A percentile compares a stretch with the other conserved stretches of the same genome.
These are phyloP conservation scores for Aspiorhynchus laticeps DNA, from an alignment of 2,113 vertebrate genomes.

Conservation along the genomic window DNA sequence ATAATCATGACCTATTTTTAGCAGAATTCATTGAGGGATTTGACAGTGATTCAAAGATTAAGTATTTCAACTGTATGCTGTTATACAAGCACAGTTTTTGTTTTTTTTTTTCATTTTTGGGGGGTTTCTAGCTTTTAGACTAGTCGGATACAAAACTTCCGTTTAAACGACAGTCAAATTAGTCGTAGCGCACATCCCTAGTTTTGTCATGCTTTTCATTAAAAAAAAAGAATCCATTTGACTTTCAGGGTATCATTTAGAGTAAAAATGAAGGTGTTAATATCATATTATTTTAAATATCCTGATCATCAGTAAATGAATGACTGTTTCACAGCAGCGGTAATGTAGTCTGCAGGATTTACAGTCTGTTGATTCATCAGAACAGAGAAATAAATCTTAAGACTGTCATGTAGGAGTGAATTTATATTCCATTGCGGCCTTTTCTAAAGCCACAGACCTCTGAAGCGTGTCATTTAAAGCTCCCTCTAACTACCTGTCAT, in stretches of 20 bases:
- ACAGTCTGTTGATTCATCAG: background rate
- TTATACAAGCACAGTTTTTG: no score
- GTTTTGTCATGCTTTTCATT: background rate
- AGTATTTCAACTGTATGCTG: no score
- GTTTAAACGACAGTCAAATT: no score
- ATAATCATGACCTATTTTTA: no score
- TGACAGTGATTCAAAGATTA: no score
- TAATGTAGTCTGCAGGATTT: background rate
- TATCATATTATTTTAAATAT: background rate
- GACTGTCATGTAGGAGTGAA: slow-evolving; percentile 18
- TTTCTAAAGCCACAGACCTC: slow-evolving; percentile 13
- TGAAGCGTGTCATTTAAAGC: slow-evolving; percentile 8
- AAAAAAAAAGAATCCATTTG: background rate
- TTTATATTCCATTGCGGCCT: background rate
- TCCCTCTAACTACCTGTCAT: slow-evolving; percentile 6
- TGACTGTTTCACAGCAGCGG: background rate
- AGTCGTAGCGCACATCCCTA: no score
- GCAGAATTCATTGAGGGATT: no score
- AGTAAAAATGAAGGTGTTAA: background rate
- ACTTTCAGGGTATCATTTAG: background rate
- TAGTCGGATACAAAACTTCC: no score
- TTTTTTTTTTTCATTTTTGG: no score
- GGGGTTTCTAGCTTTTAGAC: no score
- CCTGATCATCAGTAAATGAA: background rate
- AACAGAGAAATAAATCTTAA: background rate